Evolutionary conservation across 1,140 invertebrate species (phyloP).

Genomic region (Caenorhabditis inopinata): DNA sequence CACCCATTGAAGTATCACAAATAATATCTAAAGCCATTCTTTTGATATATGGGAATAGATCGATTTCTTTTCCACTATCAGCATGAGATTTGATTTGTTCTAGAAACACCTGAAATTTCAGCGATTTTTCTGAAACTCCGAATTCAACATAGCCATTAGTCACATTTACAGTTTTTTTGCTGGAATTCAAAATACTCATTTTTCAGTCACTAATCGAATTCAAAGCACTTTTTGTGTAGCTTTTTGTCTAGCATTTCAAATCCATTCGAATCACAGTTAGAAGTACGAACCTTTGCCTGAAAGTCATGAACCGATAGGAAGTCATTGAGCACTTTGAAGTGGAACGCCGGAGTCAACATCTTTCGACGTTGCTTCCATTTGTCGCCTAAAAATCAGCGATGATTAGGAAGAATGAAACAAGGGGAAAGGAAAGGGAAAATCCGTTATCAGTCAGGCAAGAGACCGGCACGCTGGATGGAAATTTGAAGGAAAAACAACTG

Average conservation of each 20-base stretch:
- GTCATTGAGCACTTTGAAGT: constrained; percentile 69
- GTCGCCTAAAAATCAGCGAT: neutral
- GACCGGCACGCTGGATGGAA: no score
- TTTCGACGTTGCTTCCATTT: constrained; percentile 80
- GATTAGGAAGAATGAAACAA: no score
- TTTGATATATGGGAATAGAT: constrained; percentile 77
- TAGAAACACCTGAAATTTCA: constrained; percentile 73
- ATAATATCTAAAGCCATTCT: constrained; percentile 83
- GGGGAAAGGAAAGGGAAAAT: no score
- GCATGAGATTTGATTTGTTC: constrained; percentile 72
- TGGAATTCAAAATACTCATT: no score
- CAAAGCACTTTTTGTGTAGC: no score
- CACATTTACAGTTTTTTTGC: no score
- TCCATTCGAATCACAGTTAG: neutral
- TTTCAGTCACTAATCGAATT: no score
- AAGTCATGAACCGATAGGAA: constrained; percentile 64
- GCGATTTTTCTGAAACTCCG: constrained; percentile 68
- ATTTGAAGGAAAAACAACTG: no score
- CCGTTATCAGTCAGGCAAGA: no score
- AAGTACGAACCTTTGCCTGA: constrained; percentile 43
- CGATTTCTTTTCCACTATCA: constrained; percentile 71
- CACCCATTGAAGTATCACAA: constrained; percentile 83
- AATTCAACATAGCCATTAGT: neutral
- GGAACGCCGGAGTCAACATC: constrained; percentile 85
- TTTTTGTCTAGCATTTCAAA: no score